Evolutionary conservation across 1,140 invertebrate species (phyloP).

Genomic region (Acromyrmex heyeri): DNA sequence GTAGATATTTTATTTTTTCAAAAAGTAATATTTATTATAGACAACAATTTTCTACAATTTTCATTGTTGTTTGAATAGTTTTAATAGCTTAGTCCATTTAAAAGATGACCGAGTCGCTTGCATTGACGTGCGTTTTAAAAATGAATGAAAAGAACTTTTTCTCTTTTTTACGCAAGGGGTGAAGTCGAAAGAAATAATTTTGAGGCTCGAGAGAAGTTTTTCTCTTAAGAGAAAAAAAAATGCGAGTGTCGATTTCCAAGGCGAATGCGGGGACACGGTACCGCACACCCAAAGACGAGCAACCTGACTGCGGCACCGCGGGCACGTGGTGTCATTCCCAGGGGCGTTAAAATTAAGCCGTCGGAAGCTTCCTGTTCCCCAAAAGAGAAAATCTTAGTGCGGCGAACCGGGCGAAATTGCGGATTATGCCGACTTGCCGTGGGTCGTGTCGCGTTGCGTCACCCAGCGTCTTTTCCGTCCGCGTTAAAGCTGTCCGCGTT

Average conservation of each 20-base stretch:
- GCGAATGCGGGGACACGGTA: not conserved
- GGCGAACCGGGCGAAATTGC: slow-evolving; percentile 74
- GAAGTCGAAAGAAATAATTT: slow-evolving; percentile 54
- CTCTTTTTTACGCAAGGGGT: not conserved
- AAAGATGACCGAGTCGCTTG: not conserved
- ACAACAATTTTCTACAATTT: not conserved
- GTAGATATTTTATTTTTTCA: not conserved
- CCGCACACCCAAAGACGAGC: slow-evolving; percentile 32
- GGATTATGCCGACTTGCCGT: slow-evolving; percentile 72
- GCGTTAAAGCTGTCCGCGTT: slow-evolving; percentile 62
- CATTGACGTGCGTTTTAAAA: not conserved
- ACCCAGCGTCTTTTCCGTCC: slow-evolving; percentile 55
- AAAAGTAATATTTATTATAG: not conserved
- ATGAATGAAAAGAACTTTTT: not conserved
- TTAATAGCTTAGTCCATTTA: not conserved
- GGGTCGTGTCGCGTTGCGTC: not conserved
- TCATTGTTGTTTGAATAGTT: not conserved
- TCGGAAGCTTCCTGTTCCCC: slow-evolving; percentile 41
- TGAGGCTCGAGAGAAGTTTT: slow-evolving; percentile 33
- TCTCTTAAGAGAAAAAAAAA: slow-evolving; percentile 28
- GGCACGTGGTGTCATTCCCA: slow-evolving; percentile 68
- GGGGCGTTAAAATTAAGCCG: slow-evolving; percentile 74
- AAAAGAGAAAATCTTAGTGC: slow-evolving; percentile 70
- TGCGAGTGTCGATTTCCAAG: not conserved
- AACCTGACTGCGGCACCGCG: slow-evolving; percentile 40